These are phyloP conservation scores for Drosophila buzzatii DNA, from an alignment of 2,888 invertebrate genomes.

Conservation along the genomic window DNA sequence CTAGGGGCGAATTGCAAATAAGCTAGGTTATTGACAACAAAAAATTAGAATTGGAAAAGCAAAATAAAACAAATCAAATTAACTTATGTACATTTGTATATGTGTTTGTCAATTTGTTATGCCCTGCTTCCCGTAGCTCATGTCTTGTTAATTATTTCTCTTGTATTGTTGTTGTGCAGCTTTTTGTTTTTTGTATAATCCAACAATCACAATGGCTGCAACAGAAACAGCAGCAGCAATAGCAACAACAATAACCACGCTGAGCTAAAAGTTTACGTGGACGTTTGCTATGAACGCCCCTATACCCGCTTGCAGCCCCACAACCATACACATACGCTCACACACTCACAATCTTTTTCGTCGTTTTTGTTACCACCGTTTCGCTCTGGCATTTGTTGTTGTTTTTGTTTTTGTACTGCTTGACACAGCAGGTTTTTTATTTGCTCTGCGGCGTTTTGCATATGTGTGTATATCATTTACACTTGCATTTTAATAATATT, in stretches of 20 bases:
- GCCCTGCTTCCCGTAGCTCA: slow-evolving; percentile 4
- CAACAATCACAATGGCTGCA: slow-evolving; percentile 29
- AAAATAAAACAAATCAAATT: not conserved
- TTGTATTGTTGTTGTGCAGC: slow-evolving; percentile 24
- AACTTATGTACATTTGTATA: not conserved
- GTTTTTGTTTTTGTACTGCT: slow-evolving; percentile 47
- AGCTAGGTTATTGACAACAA: slow-evolving; percentile 20
- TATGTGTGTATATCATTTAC: slow-evolving; percentile 18
- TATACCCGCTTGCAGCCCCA: slow-evolving; percentile 39
- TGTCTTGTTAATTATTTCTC: slow-evolving; percentile 2
- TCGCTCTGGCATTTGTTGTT: slow-evolving; percentile 40
- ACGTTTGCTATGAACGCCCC: slow-evolving; percentile 64
- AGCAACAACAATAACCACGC: slow-evolving; percentile 52
- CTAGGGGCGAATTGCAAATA: slow-evolving; percentile 8
- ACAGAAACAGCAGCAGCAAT: not conserved
- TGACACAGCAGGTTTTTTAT: slow-evolving; percentile 63
- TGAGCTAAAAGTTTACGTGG: slow-evolving; percentile 82
- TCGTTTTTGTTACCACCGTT: slow-evolving; percentile 61
- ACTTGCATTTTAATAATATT: slow-evolving; percentile 26
- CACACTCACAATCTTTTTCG: slow-evolving; percentile 31
- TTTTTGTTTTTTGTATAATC: slow-evolving; percentile 28
- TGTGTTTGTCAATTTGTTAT: slow-evolving; percentile 27
- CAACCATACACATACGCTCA: slow-evolving; percentile 6
- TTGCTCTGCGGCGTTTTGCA: slow-evolving; percentile 21
- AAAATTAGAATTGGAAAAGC: not conserved